A percentile compares a stretch with the other conserved stretches of the same genome.
Conservation (phyloP, 2,888 invertebrate species). For the Drosophila suboccidentalis region DNA sequence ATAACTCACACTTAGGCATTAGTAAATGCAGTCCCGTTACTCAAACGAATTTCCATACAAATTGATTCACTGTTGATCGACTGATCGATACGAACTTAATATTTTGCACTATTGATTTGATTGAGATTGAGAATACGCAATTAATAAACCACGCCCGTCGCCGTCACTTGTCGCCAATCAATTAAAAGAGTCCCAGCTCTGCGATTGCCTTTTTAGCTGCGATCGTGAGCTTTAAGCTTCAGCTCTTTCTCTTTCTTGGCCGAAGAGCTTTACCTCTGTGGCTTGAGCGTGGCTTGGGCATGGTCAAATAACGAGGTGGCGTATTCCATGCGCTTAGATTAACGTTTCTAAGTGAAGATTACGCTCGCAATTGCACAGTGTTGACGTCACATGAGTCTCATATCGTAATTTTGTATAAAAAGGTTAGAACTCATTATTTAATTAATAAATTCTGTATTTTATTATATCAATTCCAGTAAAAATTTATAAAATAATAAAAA, state of each 20-base stretch:
- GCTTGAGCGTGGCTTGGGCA: conserved; percentile 17
- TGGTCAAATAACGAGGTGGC: not conserved
- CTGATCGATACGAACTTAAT: not conserved
- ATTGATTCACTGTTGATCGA: not conserved
- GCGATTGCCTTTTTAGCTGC: conserved; percentile 34
- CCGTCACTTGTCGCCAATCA: conserved; percentile 10
- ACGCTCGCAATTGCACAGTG: not conserved
- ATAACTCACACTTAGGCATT: not conserved
- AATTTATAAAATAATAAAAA: too few species aligned
- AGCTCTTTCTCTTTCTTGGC: not conserved
- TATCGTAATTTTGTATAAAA: too few species aligned
- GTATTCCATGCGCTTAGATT: not conserved
- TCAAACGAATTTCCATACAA: not conserved
- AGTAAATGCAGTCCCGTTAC: not conserved
- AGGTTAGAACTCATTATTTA: not conserved
- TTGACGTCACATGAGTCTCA: conserved; percentile 8
- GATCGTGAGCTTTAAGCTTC: conserved; percentile 21
- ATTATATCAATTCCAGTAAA: not conserved
- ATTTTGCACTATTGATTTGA: not conserved
- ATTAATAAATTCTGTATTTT: not conserved
- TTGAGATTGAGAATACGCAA: not conserved
- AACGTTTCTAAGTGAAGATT: not conserved
- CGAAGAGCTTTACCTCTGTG: conserved; percentile 15
- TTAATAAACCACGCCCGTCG: not conserved
- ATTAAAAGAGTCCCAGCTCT: conserved; percentile 9